Evolutionary conservation across 1,140 invertebrate genomes (phyloP).

Genomic region (Eriosoma lanigerum): DNA sequence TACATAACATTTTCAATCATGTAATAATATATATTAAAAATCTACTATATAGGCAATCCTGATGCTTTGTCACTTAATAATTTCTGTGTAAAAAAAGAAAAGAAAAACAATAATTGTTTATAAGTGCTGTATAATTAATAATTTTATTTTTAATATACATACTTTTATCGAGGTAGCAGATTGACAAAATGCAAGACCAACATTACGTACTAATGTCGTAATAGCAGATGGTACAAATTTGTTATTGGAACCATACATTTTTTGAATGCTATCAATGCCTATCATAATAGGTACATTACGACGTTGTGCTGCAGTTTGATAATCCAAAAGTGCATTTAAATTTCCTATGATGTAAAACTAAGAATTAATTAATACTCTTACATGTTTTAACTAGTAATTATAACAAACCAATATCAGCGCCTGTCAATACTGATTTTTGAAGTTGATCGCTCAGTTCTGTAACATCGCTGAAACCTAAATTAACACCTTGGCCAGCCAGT

Average conservation of each 20-base stretch:
- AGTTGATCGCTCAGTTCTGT: constrained; percentile 70
- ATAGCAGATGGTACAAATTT: constrained; percentile 68
- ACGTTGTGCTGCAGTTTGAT: constrained; percentile 81
- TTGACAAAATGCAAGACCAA: constrained; percentile 21
- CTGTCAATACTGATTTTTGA: constrained; percentile 70
- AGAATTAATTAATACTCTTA: constrained; percentile 5
- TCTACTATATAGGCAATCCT: constrained; percentile 14
- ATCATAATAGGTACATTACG: constrained; percentile 87
- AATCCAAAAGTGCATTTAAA: constrained; percentile 71
- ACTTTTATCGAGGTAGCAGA: constrained; percentile 13
- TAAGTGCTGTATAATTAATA: neutral
- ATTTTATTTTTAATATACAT: constrained; percentile 2
- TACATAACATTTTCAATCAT: neutral
- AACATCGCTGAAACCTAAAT: constrained; percentile 95
- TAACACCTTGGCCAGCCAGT: constrained; percentile 94
- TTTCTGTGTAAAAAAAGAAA: constrained; percentile 30
- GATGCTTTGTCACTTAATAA: constrained; percentile 18
- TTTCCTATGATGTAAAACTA: constrained; percentile 60
- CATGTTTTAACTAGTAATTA: constrained; percentile 45
- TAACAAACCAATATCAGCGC: constrained; percentile 70
- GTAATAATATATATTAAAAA: neutral
- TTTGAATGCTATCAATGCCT: constrained; percentile 83
- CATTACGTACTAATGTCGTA: constrained; percentile 57
- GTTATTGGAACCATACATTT: constrained; percentile 68
- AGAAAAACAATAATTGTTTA: neutral